Conservation (phyloP, 2,113 vertebrate genomes). For the Beaufortia kweichowensis region DNA sequence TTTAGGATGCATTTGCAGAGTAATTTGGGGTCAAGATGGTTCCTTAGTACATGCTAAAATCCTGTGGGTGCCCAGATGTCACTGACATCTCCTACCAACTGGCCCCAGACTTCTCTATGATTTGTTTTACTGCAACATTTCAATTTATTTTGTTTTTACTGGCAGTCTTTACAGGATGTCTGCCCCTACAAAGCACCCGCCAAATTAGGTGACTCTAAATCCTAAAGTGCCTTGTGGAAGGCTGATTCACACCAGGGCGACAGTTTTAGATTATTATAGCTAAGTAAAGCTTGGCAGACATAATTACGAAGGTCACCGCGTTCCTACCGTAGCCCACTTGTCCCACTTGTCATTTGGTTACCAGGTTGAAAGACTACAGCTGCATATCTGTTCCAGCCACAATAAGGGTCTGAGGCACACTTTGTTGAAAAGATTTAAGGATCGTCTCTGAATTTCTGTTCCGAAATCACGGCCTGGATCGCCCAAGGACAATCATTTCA, state of each 20-base stretch:
- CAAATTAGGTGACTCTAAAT: not conserved
- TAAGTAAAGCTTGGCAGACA: conserved; percentile 24
- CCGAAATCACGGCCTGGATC: not conserved
- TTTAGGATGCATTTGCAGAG: conserved; percentile 36
- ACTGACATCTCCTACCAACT: conserved; percentile 58
- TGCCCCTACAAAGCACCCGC: conserved; percentile 1
- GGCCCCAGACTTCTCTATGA: not conserved
- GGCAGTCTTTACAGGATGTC: conserved; percentile 31
- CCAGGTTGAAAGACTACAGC: not conserved
- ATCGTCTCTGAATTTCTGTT: conserved; percentile 7
- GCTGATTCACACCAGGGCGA: not conserved
- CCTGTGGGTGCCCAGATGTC: conserved; percentile 62
- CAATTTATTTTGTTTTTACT: not conserved
- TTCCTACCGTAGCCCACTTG: not conserved
- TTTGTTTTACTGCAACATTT: not conserved
- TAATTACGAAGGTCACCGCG: conserved; percentile 41
- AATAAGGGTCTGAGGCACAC: not conserved
- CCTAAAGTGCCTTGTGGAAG: not conserved
- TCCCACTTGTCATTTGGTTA: conserved; percentile 18
- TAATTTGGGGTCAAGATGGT: conserved; percentile 31
- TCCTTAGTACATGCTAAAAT: conserved; percentile 35
- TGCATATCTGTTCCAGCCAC: conserved; percentile 2
- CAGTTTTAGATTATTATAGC: conserved; percentile 13
- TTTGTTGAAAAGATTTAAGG: conserved; percentile 23
- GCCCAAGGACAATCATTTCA: conserved; percentile 25